Evolutionary conservation across 2,888 invertebrate species (phyloP).

Genomic region (Dryococelus australis): DNA sequence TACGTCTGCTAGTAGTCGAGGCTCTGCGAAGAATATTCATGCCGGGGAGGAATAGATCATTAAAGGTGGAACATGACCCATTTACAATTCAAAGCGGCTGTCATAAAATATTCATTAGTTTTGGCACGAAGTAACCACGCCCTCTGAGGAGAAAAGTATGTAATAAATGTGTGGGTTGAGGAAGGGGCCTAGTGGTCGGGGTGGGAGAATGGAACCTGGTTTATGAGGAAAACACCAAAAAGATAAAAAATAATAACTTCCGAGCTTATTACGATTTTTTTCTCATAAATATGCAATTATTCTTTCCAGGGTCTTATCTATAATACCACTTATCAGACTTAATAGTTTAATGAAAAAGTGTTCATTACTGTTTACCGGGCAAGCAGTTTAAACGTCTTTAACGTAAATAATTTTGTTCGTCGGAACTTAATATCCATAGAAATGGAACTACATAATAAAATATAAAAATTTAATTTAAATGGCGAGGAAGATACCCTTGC

Average conservation of each 20-base stretch:
- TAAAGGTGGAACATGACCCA: not conserved
- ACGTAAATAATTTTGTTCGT: too few relatives aligned
- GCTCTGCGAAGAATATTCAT: not conserved
- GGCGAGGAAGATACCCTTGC: too few relatives aligned
- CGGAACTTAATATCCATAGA: too few relatives aligned
- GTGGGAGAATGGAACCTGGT: not conserved
- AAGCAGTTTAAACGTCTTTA: too few relatives aligned
- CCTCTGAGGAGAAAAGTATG: conserved; percentile 6
- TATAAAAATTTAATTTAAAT: too few relatives aligned
- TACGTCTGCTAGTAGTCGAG: not conserved
- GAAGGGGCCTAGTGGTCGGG: not conserved
- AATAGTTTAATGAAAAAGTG: too few relatives aligned
- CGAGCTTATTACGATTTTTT: too few relatives aligned
- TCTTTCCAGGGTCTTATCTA: too few relatives aligned
- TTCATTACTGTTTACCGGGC: too few relatives aligned
- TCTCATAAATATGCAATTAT: too few relatives aligned
- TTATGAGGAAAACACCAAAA: not conserved
- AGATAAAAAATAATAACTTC: not conserved
- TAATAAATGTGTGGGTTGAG: not conserved
- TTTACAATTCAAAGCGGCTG: conserved; percentile 9
- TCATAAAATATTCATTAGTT: conserved; percentile 1
- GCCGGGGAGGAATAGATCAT: not conserved
- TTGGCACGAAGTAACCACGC: not conserved
- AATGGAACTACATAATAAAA: too few relatives aligned
- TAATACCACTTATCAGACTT: too few relatives aligned